Evolutionary conservation across 2,888 invertebrate genomes (phyloP), one percentile per base, ranked within the genome.

Genomic region (Melanostoma mellinum): DNA sequence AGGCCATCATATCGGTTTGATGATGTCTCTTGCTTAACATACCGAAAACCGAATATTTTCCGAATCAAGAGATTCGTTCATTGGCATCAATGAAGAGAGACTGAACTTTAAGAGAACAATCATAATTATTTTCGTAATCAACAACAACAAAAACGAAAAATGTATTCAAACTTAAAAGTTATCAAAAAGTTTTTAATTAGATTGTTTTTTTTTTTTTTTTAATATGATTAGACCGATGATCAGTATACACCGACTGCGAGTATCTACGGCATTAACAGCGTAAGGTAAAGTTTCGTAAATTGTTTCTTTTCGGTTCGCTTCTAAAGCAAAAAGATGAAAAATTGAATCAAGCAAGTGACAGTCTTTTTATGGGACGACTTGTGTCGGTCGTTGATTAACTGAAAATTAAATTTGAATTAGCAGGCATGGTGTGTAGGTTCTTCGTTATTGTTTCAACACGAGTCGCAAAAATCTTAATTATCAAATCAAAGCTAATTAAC

Each of bases 51-150:
- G 9, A 58, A 8, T 67, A 50, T 50, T 36, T 50, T 76, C 44
- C 67, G 61, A 73, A 73, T 77, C 63, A 82, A 82, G 81, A 82
- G 81, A 77, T 50, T 82, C 56, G 77, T 72, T 68, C 77, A 77
- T 77, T 82, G 72, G 55, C 81, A 50, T 60, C 63, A 44, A 6
- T 40, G 63, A 48, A 65, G 63, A 36, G 4, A 10, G 33, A 6
- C 10, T 35, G 3, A 20, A 1, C 9, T 0, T 2, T 38, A 35
- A 63, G 44, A 58, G 63, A 30, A 53, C 38, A 4, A 20, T 33
- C 6, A 2, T 38, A 42, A n/a, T 4, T 33, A 20, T 58, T 56
- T 48, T 56, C 58, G 32, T n/a, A 56, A 46, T 48, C 36, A 20
- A 35, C 30, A 36, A 33, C 30, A 48, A 63, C 35, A 0, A 36